Conservation (phyloP, 2,888 invertebrate genomes). For the Notodonta ziczac region DNA sequence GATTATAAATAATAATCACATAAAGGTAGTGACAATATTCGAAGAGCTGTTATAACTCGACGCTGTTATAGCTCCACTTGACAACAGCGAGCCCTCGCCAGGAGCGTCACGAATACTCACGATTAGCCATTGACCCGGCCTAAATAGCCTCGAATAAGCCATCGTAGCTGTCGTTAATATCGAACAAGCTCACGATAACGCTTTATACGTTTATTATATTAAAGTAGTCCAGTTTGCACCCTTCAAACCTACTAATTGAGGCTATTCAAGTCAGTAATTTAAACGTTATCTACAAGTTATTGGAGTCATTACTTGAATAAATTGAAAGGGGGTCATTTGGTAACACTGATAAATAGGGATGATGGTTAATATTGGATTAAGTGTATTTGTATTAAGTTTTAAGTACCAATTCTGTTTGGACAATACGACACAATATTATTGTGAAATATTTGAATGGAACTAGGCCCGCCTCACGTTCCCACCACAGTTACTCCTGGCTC, state of each 20-base stretch:
- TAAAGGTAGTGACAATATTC: neutral
- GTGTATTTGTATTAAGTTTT: too few relatives aligned
- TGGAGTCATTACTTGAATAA: neutral
- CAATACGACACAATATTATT: too few relatives aligned
- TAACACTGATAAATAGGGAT: neutral
- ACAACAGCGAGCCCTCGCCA: conserved; percentile 45
- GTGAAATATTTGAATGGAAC: too few relatives aligned
- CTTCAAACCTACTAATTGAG: conserved; percentile 42
- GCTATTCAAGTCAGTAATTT: conserved; percentile 23
- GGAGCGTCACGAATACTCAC: conserved; percentile 61
- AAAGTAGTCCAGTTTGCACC: conserved; percentile 48
- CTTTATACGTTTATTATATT: conserved; percentile 52
- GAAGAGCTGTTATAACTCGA: conserved; percentile 26
- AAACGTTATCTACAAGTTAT: conserved; percentile 8
- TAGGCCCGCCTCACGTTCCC: too few relatives aligned
- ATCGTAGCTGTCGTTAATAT: conserved; percentile 62
- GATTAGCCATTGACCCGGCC: conserved; percentile 74
- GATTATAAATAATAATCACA: neutral
- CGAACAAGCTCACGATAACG: conserved; percentile 59
- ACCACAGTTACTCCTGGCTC: too few relatives aligned
- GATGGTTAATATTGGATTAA: too few relatives aligned
- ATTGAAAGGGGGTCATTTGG: conserved; percentile 13
- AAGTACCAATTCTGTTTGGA: too few relatives aligned
- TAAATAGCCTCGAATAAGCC: conserved; percentile 67
- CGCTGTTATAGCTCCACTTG: conserved; percentile 14